Base-by-base conservation (phyloP, 53 echinoderm and acorn worm species). In the Pentamera pediparva region DNA sequence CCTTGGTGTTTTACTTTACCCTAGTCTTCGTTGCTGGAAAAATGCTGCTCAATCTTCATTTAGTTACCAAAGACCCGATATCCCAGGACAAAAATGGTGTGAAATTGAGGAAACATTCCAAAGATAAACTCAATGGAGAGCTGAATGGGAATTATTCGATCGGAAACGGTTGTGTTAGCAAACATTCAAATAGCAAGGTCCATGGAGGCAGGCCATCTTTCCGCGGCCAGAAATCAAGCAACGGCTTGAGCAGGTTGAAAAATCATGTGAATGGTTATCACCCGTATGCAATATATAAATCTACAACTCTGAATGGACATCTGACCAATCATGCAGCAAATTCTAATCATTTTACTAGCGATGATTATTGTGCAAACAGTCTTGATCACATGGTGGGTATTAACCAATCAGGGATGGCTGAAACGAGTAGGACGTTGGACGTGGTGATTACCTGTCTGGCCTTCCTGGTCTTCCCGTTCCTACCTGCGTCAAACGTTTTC, bases 401-500 rank as follows among this genome's bases (percentile, higher is more conserved):
- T 24, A 33, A 21, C 52, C 50, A 28, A 27, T 43, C 27, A 32
- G 72, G 39, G 28, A 61, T 15, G 28, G 35, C 49, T 28, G 78
- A 85, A 49, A 62, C 81, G 36, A 76, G 84, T 37, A 77, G 84
- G 39, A 70, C 75, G 3, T 30, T 89, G 18, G 79, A 91, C 32
- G 77, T 83, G 2, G 36, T 88, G 29, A 79, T 91, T 30, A 49
- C 83, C 6, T 75, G 84, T 55, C 35, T 92, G 47, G 76, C 86
- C 9, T 77, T 96, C 8, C 60, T 96, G 49, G 75, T 96, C 4
- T 83, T 96, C 35, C 83, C 96, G 0, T 96, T 91, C 56, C 79
- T 96, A 12, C 91, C 91, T 8, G 96, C 96, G 32, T 78, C 96
- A n/a, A 96, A 96, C 70, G 26, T 89, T 19, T 79, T 91, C 33